Base-by-base conservation (phyloP, 1,140 invertebrate species). In the Bombus breviceps region DNA sequence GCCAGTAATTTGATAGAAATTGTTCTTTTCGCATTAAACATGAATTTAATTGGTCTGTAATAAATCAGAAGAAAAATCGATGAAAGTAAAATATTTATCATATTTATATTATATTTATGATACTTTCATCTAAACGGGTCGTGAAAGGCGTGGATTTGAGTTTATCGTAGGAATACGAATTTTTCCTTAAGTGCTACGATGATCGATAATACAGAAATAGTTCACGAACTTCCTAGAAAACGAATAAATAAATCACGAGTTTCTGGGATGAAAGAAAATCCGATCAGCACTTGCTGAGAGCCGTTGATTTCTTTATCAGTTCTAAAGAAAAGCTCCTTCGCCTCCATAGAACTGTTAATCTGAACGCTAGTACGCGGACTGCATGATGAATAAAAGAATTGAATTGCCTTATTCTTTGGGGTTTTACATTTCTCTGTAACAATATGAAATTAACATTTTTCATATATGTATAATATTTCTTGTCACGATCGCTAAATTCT, bases 281-380 rank as follows among this genome's bases (percentile, higher is more conserved):
- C 81, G 71, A 82, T 82, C 81, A 82, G 41, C 39, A 28, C 22
- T 37, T 43, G 71, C 57, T 74, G 71, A 82, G 47, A 74, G 80
- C 53, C n/a, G 71, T 74, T 75, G 57, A 74, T 82, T 82, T 82
- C 81, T 82, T 82, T 82, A 82, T 82, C 71, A 82, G 57, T 72
- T 32, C 53, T 72, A 37, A 64, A 64, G 81, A 47, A 82, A 82
- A 37, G 81, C 71, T 64, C 32, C 73, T 18, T n/a, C 53, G n/a
- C 25, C 18, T 72, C 22, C 41, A 64, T 28, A 43, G 57, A 64
- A 39, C 71, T 28, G 71, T 82, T 82, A 82, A 82, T 82, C 37
- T 82, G 43, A 71, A 39, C 66, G 15, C 10, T 25, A 6, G 12
- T 47, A 37, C 39, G 53, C 22, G n/a, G 1, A 13, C 41, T 73